Percentiles rank a stretch among this genome's conserved stretches.
Evolutionary conservation across 2,797 vertebrate genomes (phyloP).

Genomic region (Cyclopterus lumpus): DNA sequence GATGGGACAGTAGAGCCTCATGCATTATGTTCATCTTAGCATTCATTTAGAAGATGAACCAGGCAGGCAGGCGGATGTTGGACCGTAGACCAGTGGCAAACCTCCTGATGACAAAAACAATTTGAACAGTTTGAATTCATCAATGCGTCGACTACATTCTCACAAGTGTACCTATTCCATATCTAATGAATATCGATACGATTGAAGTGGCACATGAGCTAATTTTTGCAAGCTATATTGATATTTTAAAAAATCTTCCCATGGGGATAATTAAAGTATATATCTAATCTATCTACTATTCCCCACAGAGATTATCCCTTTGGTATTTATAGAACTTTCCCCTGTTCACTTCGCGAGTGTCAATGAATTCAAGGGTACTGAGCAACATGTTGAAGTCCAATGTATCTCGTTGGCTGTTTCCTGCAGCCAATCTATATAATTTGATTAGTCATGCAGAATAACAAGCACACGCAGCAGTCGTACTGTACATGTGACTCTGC

Average conservation of each 20-base stretch:
- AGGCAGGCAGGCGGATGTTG: slow-evolving; percentile 17
- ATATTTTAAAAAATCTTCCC: not conserved
- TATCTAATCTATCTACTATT: not conserved
- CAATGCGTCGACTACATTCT: slow-evolving; percentile 5
- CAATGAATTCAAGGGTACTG: slow-evolving; percentile 20
- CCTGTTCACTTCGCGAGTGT: slow-evolving; percentile 16
- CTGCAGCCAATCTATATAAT: slow-evolving; percentile 20
- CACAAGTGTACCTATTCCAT: not conserved
- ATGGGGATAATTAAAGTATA: too few species aligned
- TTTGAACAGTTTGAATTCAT: slow-evolving; percentile 27
- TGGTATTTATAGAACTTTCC: slow-evolving; percentile 15
- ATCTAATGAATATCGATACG: not conserved
- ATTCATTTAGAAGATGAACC: slow-evolving; percentile 25
- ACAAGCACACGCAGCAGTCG: slow-evolving; percentile 44
- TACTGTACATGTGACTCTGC: slow-evolving; percentile 54
- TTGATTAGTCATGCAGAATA: slow-evolving; percentile 52
- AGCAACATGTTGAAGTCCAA: slow-evolving; percentile 27
- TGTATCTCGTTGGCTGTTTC: slow-evolving; percentile 23
- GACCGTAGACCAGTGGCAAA: slow-evolving; percentile 15
- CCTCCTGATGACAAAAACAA: slow-evolving; percentile 27
- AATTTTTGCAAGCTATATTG: slow-evolving; percentile 16
- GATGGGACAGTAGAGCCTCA: slow-evolving; percentile 45
- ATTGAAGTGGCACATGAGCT: not conserved
- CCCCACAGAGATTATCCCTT: not conserved
- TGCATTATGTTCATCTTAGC: slow-evolving; percentile 37